Evolutionary conservation across 2,797 vertebrate genomes (phyloP).

Genomic region (Acipenser ruthenus): DNA sequence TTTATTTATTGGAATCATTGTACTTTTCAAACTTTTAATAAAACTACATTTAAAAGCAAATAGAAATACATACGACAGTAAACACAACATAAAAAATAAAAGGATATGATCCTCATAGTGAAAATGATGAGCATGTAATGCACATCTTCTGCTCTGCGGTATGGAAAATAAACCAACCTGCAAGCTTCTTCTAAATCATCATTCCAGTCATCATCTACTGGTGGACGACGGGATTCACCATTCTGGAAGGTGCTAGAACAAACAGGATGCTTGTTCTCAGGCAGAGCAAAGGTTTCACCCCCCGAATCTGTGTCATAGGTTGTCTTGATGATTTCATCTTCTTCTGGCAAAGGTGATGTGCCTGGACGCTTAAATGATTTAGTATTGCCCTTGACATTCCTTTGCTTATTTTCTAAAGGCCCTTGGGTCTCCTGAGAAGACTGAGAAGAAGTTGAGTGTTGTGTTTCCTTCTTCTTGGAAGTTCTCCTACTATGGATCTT

Average conservation of each 20-base stretch:
- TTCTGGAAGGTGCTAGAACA: constrained; percentile 24
- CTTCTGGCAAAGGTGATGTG: constrained; percentile 36
- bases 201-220: constrained; percentile 63
- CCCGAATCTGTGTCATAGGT: constrained; percentile 58
- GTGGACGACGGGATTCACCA: constrained; percentile 33
- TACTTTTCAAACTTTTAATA: no score
- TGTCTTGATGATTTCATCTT: constrained; percentile 46
- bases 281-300: constrained; percentile 46
- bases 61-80: no score
- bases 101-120: no score
- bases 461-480: constrained; percentile 39
- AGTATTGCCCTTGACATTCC: constrained; percentile 17
- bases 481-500: constrained; percentile 48
- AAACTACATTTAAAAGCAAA: no score
- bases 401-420: constrained; percentile 28
- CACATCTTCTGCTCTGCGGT: no score
- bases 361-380: background rate
- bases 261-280: constrained; percentile 11
- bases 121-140: no score
- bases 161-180: constrained; percentile 70
- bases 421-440: constrained; percentile 31
- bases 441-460: constrained; percentile 21
- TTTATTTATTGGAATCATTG: no score
- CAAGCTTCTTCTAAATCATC: constrained; percentile 54
- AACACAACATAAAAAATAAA: no score